These are phyloP conservation scores for Diadegma fenestrale DNA, from an alignment of 2,888 invertebrate species.

Conservation along the genomic window DNA sequence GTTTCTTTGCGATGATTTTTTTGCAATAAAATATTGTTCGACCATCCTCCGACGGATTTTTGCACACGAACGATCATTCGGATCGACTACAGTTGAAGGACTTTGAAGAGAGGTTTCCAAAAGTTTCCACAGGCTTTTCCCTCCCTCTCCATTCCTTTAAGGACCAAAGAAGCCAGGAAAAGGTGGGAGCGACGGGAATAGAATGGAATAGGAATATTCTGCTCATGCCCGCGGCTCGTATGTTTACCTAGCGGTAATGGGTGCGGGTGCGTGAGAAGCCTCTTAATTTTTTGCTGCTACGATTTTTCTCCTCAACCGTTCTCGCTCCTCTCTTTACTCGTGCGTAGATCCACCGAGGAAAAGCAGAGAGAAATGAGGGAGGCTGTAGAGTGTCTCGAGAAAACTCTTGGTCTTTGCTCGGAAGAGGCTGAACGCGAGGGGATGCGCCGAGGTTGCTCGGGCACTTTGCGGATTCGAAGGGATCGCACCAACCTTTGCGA, in stretches of 20 bases:
- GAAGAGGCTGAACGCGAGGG: constrained; percentile 22
- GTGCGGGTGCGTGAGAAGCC: constrained; percentile 77
- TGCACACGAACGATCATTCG: constrained; percentile 9
- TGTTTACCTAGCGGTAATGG: constrained; percentile 73
- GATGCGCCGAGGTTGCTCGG: constrained; percentile 47
- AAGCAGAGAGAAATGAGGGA: constrained; percentile 42
- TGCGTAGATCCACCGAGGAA: constrained; percentile 50
- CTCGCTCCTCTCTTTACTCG: constrained; percentile 11
- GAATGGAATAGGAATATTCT: constrained; percentile 74
- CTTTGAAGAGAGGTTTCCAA: constrained; percentile 3
- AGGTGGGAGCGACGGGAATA: constrained; percentile 66
- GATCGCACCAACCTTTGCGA: constrained; percentile 46
- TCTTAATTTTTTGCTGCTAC: constrained; percentile 76
- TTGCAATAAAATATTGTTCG: not conserved
- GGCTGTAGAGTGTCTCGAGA: constrained; percentile 44
- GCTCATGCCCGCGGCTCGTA: constrained; percentile 75
- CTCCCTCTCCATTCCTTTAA: not conserved
- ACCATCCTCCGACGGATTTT: not conserved
- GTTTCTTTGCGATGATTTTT: not conserved
- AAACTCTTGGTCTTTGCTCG: constrained; percentile 31
- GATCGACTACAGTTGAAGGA: constrained; percentile 18
- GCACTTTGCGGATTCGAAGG: constrained; percentile 71
- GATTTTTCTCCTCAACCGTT: constrained; percentile 39
- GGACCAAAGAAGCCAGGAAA: constrained; percentile 57
- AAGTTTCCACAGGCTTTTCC: constrained; percentile 3